A percentile compares a stretch with the other conserved stretches of the same genome.
Conservation (phyloP, 2,888 invertebrate genomes). For the Esperia sulphurella region DNA sequence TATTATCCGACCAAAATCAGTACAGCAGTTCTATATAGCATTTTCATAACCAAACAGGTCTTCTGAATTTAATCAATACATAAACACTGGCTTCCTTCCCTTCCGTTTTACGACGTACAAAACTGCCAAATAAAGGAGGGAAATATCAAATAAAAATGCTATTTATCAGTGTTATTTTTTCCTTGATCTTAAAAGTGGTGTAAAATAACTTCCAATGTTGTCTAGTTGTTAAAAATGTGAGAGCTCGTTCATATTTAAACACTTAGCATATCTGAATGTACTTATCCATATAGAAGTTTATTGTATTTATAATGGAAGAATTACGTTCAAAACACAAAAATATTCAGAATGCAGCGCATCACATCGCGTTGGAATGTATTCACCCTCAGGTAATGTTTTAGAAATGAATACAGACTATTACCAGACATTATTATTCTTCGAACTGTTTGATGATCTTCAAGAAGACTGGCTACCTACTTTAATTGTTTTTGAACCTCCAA, state of each 20-base stretch:
- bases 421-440: not conserved
- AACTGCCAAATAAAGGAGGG: slow-evolving; percentile 29
- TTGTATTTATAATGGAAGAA: slow-evolving; percentile 52
- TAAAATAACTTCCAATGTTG: slow-evolving; percentile 1
- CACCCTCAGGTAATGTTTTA: slow-evolving; percentile 56
- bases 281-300: slow-evolving; percentile 4
- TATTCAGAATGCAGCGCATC: slow-evolving; percentile 62
- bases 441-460: too few relatives aligned
- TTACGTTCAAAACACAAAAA: slow-evolving; percentile 58
- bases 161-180: not conserved
- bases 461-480: too few relatives aligned
- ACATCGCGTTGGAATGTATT: slow-evolving; percentile 65
- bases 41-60: not conserved
- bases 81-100: slow-evolving; percentile 11
- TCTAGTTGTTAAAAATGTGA: slow-evolving; percentile 15
- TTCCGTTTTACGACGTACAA: slow-evolving; percentile 7
- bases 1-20: slow-evolving; percentile 21
- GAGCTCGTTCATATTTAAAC: not conserved
- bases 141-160: slow-evolving; percentile 21
- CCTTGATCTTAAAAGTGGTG: not conserved
- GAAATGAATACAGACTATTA: not conserved
- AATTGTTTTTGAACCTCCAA: too few relatives aligned
- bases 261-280: slow-evolving; percentile 7
- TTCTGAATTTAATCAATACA: slow-evolving; percentile 7
- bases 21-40: not conserved